Percentiles rank a stretch among this genome's conserved stretches.
Evolutionary conservation across 2,113 vertebrate species (phyloP).

Genomic region (Rhizomys pruinosus): DNA sequence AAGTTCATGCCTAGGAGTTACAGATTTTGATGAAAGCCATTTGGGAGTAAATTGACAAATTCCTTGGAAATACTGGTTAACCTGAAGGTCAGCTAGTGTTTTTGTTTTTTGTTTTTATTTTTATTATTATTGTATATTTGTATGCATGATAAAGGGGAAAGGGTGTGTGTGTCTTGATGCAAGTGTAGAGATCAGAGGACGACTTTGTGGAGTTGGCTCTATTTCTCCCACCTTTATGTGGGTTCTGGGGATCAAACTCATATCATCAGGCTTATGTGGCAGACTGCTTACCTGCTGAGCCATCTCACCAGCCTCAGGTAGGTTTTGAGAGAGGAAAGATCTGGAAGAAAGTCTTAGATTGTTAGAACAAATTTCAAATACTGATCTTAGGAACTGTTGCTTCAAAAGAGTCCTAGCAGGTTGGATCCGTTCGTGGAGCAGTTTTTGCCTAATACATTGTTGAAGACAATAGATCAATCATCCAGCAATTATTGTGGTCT

Average conservation of each 20-base stretch:
- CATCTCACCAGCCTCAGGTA: not conserved
- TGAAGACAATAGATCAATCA: not conserved
- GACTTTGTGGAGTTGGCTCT: too few relatives aligned
- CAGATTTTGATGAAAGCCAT: not conserved
- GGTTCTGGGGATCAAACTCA: too few relatives aligned
- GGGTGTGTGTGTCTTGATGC: too few relatives aligned
- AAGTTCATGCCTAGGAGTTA: constrained; percentile 1
- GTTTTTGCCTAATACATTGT: not conserved
- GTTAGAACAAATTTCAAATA: constrained; percentile 11
- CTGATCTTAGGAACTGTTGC: not conserved
- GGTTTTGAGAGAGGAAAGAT: not conserved
- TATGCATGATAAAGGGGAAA: too few relatives aligned
- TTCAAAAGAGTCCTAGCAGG: constrained; percentile 45
- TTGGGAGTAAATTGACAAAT: not conserved
- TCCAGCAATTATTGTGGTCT: not conserved
- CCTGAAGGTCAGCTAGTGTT: not conserved
- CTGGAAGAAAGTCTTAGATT: not conserved
- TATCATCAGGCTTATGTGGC: too few relatives aligned
- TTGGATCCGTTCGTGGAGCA: constrained; percentile 11
- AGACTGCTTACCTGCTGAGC: too few relatives aligned
- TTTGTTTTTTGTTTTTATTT: too few relatives aligned
- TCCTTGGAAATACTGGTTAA: not conserved
- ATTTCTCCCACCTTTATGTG: too few relatives aligned
- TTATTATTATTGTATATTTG: too few relatives aligned
- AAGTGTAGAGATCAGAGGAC: too few relatives aligned